Evolutionary conservation across 2,113 vertebrate genomes (phyloP), one percentile per base, ranked within the genome.

Genomic region (Abramis brama): DNA sequence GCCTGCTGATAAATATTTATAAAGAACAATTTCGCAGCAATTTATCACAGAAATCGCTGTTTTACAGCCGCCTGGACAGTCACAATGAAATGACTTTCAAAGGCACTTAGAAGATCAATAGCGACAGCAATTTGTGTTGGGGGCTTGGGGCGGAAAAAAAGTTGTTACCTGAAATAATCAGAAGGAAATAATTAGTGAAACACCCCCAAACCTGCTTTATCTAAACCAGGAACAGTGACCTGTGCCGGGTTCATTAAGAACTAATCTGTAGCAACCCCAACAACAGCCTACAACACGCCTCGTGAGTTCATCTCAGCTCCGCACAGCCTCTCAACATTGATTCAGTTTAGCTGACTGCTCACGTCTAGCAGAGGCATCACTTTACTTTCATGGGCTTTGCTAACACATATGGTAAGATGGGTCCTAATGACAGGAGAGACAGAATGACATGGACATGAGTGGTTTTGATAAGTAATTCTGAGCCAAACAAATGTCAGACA

Each of bases 1-100:
- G 86, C 88, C 88, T 77, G 81, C 83, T 87, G 57, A 87, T 92
- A 90, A 90, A 93, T 92, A 93, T 92, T 92, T 91, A 92, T 91
- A 73, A 91, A 89, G 85, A 39, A 33, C 78, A 1, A 90, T 91
- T 87, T 89, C n/a, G 79, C 50, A 86, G 88, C 86, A 66, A 90
- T 90, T 88, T 78, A 89, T 91, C 91, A 91, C 87, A 89, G 23
- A 86, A 87, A 87, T 77, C 64, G 87, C 86, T 50, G 75, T 89
- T 89, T 89, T 87, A 90, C 75, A 36, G 86, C 43, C 83, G 85
- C 62, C 82, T 78, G 64, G 88, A 81, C 68, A 71, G 79, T 83
- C 85, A 85, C 74, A 84, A 84, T 85, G 66, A 91, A 91, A 87
- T 84, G 45, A 83, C 79, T 91, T 88, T 90, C 78, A 90, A 85